A percentile compares a stretch with the other conserved stretches of the same genome.
Evolutionary conservation across 1,140 invertebrate genomes (phyloP).

Genomic region (Cydia splendana): DNA sequence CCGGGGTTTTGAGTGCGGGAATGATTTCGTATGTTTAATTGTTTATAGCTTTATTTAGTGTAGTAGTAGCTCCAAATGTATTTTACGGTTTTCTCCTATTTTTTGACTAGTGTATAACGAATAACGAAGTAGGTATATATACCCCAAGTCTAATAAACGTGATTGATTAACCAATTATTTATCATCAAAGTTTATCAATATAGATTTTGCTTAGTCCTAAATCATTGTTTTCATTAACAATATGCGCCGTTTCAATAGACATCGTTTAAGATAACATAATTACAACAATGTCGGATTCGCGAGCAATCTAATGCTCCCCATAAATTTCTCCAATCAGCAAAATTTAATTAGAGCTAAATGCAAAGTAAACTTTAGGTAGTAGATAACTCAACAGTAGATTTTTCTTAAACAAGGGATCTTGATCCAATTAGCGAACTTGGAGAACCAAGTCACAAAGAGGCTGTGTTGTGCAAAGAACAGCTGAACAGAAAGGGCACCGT

Average conservation of each 20-base stretch:
- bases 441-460: constrained; percentile 39
- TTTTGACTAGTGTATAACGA: too few species aligned
- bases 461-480: constrained; percentile 19
- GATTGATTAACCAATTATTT: too few species aligned
- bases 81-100: too few species aligned
- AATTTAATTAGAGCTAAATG: constrained; percentile 36
- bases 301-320: constrained; percentile 23
- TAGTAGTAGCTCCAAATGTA: too few species aligned
- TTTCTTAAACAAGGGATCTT: constrained; percentile 49
- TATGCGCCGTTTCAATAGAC: background rate
- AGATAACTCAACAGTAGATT: constrained; percentile 45
- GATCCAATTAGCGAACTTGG: constrained; percentile 50
- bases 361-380: constrained; percentile 43
- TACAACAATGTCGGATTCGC: constrained; percentile 15
- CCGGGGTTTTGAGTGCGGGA: too few species aligned
- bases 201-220: background rate
- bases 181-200: background rate
- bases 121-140: too few species aligned
- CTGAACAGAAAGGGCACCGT: background rate
- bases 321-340: constrained; percentile 33
- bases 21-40: too few species aligned
- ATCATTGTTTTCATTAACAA: background rate
- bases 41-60: too few species aligned
- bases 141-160: too few species aligned
- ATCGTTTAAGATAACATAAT: constrained; percentile 2